These are phyloP conservation scores for Anastatus disparis DNA, from an alignment of 1,140 invertebrate genomes.

Conservation along the genomic window DNA sequence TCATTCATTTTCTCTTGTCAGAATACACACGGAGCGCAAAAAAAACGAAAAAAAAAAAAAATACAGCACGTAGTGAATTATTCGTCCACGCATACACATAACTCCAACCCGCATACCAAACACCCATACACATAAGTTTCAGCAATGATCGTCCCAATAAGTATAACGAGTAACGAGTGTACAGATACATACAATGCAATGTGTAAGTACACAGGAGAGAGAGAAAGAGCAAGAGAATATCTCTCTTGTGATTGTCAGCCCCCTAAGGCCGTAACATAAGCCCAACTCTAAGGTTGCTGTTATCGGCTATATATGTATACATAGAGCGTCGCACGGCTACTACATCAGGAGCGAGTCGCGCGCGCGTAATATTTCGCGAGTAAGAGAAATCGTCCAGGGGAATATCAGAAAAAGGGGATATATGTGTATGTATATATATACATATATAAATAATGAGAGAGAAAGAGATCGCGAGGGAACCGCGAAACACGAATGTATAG, in stretches of 20 bases:
- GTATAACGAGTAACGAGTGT: not conserved
- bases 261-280: conserved; percentile 16
- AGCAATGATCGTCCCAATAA: too few relatives aligned
- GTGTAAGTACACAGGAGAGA: not conserved
- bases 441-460: too few relatives aligned
- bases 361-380: not conserved
- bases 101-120: not conserved
- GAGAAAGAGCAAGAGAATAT: not conserved
- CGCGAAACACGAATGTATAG: conserved; percentile 26
- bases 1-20: too few relatives aligned
- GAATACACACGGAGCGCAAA: too few relatives aligned
- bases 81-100: too few relatives aligned
- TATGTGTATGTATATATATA: too few relatives aligned
- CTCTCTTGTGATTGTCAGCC: not conserved
- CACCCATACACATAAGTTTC: too few relatives aligned
- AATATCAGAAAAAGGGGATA: conserved; percentile 34
- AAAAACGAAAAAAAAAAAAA: too few relatives aligned
- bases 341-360: too few relatives aligned
- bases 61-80: too few relatives aligned
- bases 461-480: too few relatives aligned
- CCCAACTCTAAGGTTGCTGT: conserved; percentile 26
- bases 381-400: not conserved
- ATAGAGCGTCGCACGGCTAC: too few relatives aligned
- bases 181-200: not conserved
- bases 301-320: conserved; percentile 28